Evolutionary conservation across 2,113 vertebrate species (phyloP), one percentile per base, ranked within the genome.

Genomic region (Condylura cristata): DNA sequence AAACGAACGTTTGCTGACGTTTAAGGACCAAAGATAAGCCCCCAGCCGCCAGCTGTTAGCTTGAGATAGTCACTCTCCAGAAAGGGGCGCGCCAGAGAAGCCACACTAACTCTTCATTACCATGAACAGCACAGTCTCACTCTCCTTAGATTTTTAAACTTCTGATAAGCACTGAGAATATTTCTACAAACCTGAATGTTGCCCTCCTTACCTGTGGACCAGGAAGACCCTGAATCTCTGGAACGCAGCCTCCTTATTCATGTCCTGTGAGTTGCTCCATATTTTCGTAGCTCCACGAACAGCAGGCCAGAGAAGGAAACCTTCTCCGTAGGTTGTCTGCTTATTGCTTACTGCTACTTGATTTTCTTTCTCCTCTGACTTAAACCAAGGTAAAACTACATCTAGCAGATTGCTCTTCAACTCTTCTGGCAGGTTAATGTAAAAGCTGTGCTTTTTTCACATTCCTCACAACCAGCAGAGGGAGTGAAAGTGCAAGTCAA

Each of bases 381-480:
- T 46, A 79, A 87, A 28, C 24, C 10, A 28, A 4, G 9, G 53
- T 56, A 71, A 78, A 92, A 37, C 41, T 28, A 18, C 5, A 1
- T 1, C 34, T 2, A 11, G 46, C 71, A 46, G 20, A 30, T 34
- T 13, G 39, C 60, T n/a, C 58, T 51, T 3, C 11, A 32, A 46
- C 22, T 28, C 53, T 53, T 18, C 44, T 9, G 18, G 32, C 28
- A n/a, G 65, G 32, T 4, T 56, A 32, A 17, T 26, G 12, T 24
- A n/a, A 66, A 26, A 76, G 17, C 0, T 13, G 39, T 13, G 46
- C 9, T 61, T 82, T 78, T 79, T 78, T 78, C 71, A 63, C 86
- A 63, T 60, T 86, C 60, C 44, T 92, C 51, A 95, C 56, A 44
- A 81, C 94, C 96, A 96, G 93, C 83, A 96, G 96, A 95, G 96